phyloP scores from a whole-genome alignment of 2,888 invertebrate species.

The Chouioia cunea region DNA sequence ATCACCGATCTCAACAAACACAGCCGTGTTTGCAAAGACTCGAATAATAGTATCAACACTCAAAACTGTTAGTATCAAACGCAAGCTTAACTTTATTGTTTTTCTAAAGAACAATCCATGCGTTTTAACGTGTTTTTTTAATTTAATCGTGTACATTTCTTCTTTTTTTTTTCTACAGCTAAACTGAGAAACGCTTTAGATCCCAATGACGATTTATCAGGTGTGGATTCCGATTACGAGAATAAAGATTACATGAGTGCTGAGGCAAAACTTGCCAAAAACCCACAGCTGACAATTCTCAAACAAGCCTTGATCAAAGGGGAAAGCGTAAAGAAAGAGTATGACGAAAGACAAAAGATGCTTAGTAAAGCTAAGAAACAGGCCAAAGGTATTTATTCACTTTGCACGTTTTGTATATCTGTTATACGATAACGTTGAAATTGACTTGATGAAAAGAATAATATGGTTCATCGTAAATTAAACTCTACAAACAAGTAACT shows the following conservation, averaged over 20 bases:
- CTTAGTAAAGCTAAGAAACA: constrained; percentile 64
- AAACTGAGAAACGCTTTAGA: constrained; percentile 42
- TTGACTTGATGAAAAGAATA: too few species aligned
- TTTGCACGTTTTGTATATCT: neutral
- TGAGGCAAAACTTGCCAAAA: constrained; percentile 68
- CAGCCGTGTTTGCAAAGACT: constrained; percentile 56
- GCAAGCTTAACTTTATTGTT: neutral
- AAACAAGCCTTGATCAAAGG: constrained; percentile 65
- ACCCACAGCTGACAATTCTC: constrained; percentile 66
- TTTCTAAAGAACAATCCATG: neutral
- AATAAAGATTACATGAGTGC: constrained; percentile 65
- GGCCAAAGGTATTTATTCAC: constrained; percentile 50
- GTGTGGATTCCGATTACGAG: constrained; percentile 62
- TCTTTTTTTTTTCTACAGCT: constrained; percentile 25
- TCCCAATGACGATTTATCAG: constrained; percentile 62
- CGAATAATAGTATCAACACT: constrained; percentile 29
- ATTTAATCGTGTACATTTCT: neutral
- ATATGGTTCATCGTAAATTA: too few species aligned
- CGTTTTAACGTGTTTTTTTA: too few species aligned
- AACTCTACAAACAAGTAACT: too few species aligned
- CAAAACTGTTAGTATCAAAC: constrained; percentile 32
- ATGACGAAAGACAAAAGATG: constrained; percentile 58
- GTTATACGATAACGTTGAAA: constrained; percentile 47
- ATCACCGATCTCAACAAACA: constrained; percentile 64
- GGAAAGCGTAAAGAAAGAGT: constrained; percentile 60